A percentile compares a stretch with the other conserved stretches of the same genome.
Conservation (phyloP, 2,113 vertebrate genomes). For the Pteronura brasiliensis region DNA sequence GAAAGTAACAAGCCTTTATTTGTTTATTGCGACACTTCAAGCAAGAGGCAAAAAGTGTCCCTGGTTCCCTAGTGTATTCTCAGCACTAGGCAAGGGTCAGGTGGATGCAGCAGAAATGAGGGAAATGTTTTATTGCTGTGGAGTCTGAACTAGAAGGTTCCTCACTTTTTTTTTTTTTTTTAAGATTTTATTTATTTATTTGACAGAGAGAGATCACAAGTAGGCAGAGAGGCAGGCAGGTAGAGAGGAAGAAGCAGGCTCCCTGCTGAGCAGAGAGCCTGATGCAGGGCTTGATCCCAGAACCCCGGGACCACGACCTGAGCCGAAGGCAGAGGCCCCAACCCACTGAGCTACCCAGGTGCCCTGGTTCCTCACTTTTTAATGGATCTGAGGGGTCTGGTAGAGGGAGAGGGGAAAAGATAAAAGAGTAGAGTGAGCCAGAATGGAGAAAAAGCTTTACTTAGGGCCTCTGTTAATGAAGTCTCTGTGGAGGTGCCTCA, state of each 20-base stretch:
- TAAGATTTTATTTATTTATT: too few species aligned
- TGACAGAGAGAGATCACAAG: too few species aligned
- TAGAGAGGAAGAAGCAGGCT: too few species aligned
- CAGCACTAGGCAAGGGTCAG: neutral
- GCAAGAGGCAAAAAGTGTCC: neutral
- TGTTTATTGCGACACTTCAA: neutral
- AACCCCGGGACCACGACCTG: too few species aligned
- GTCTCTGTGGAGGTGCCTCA: neutral
- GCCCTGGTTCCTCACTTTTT: neutral
- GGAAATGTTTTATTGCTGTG: neutral
- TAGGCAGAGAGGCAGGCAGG: too few species aligned
- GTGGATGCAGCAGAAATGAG: too few species aligned
- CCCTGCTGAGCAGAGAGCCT: too few species aligned
- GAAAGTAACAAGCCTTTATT: neutral
- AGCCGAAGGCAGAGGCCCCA: too few species aligned
- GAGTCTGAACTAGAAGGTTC: neutral
- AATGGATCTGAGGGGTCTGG: neutral
- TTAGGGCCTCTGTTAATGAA: neutral
- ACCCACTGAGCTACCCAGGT: too few species aligned
- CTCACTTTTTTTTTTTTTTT: neutral
- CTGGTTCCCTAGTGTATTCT: neutral
- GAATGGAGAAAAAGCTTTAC: neutral
- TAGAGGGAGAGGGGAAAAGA: too few species aligned
- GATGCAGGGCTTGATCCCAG: too few species aligned
- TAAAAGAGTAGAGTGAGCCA: neutral